phyloP scores from a whole-genome alignment of 1,140 invertebrate species.

The Brachionus calyciflorus region DNA sequence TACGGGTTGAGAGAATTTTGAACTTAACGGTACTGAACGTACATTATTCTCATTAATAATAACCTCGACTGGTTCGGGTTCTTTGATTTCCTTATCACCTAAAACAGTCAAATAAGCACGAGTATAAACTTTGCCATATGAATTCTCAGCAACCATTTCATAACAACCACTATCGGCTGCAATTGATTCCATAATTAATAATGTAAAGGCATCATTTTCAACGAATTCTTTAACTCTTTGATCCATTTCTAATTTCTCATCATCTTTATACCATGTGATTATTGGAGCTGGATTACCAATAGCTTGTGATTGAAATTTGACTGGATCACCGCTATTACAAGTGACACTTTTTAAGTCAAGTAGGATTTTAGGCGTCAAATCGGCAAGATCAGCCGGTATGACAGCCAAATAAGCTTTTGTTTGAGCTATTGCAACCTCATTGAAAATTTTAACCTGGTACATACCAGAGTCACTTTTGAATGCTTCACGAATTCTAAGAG shows the following conservation, averaged over 20 bases:
- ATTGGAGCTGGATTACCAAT: slow-evolving; percentile 72
- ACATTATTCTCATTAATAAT: slow-evolving; percentile 37
- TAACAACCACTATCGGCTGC: slow-evolving; percentile 40
- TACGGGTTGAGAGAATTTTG: slow-evolving; percentile 21
- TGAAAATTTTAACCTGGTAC: slow-evolving; percentile 45
- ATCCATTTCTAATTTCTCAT: slow-evolving; percentile 24
- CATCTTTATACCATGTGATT: slow-evolving; percentile 40
- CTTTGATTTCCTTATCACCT: slow-evolving; percentile 16
- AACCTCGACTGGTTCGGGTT: slow-evolving; percentile 32
- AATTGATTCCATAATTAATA: slow-evolving; percentile 31
- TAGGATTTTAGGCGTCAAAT: slow-evolving; percentile 14
- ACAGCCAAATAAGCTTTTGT: slow-evolving; percentile 41
- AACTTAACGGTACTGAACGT: slow-evolving; percentile 14
- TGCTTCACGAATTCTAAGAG: slow-evolving; percentile 25
- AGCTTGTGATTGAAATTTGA: slow-evolving; percentile 75
- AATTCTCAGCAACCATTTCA: slow-evolving; percentile 43
- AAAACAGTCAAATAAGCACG: slow-evolving; percentile 44
- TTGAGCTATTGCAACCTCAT: slow-evolving; percentile 30
- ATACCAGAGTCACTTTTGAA: slow-evolving; percentile 42
- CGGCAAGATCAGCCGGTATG: slow-evolving; percentile 10
- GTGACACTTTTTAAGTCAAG: slow-evolving; percentile 3
- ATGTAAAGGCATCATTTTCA: slow-evolving; percentile 40
- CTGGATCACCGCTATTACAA: slow-evolving; percentile 54
- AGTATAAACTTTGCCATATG: slow-evolving; percentile 44
- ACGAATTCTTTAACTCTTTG: neutral